phyloP scores from a whole-genome alignment of 2,113 vertebrate genomes.

The Picathartes gymnocephalus region DNA sequence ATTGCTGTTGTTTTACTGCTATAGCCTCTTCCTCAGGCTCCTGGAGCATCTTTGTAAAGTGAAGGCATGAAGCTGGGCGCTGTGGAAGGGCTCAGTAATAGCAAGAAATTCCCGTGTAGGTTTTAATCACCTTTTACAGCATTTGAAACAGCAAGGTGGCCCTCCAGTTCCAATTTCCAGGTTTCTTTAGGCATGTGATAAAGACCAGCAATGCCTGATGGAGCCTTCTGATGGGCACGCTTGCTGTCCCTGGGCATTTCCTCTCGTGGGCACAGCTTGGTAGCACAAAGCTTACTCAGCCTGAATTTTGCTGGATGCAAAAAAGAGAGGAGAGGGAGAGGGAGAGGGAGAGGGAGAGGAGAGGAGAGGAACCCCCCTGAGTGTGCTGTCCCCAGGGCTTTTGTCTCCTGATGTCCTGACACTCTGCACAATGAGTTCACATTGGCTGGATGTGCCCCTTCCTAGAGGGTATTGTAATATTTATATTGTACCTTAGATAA shows the following conservation, averaged over 20 bases:
- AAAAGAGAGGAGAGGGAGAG: background rate
- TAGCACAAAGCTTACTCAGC: background rate
- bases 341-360: too few relatives aligned
- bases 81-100: background rate
- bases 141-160: background rate
- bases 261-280: background rate
- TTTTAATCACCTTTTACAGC: background rate
- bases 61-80: background rate
- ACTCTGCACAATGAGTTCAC: background rate
- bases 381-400: background rate
- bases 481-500: background rate
- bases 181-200: background rate
- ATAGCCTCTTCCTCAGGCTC: background rate
- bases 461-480: background rate
- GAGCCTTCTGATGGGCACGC: background rate
- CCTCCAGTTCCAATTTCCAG: background rate
- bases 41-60: background rate
- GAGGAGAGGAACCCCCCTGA: background rate
- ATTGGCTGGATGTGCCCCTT: fast-evolving
- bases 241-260: background rate
- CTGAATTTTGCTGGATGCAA: background rate
- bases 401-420: background rate
- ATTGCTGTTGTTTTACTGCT: background rate
- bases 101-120: background rate
- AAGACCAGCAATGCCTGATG: background rate